Evolutionary conservation across 2,113 vertebrate genomes (phyloP), one percentile per base, ranked within the genome.

Genomic region (Irena cyanogastra): DNA sequence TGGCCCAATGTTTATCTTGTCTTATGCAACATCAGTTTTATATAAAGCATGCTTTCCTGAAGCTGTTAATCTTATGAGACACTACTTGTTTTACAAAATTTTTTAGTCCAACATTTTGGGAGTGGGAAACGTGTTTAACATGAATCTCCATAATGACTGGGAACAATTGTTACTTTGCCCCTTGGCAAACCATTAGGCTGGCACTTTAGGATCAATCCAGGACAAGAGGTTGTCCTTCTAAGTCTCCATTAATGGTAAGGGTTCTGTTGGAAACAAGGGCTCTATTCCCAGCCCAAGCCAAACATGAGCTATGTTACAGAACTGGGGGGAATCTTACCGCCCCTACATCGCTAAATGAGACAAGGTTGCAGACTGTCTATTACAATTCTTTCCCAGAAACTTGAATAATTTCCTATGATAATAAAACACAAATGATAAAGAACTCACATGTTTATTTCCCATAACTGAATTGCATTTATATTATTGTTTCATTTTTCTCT

Each of bases 11-110:
- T 92, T 93, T 91, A 44, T 71, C 66, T 50, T 90, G 68, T 83
- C 64, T 90, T 74, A 88, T 66, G 64, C 59, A 94, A 83, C 66
- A 61, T 81, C 64, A 74, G 30, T 89, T 93, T 94, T 92, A 74
- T 65, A 70, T 63, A 87, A 90, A 71, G 12, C 15, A 30, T 49
- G 11, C 37, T 94, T 95, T 89, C 89, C 41, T 74, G 47, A 70
- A 80, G 72, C 17, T 87, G 39, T 89, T 92, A 87, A 81, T 90
- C 60, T 84, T 68, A 61, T 13, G 13, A 61, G 30, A 92, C 47
- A 56, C 20, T 76, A 47, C 26, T 66, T 77, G 63, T 77, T 80
- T 92, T 54, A 33, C 26, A 45, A 11, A 1, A 16, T 41, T 72
- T 86, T 50, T 57, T 28, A 50, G 10, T 65, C 26, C 1, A 74